These are phyloP conservation scores for Lethocerus indicus DNA, from an alignment of 1,140 invertebrate species.

Conservation along the genomic window DNA sequence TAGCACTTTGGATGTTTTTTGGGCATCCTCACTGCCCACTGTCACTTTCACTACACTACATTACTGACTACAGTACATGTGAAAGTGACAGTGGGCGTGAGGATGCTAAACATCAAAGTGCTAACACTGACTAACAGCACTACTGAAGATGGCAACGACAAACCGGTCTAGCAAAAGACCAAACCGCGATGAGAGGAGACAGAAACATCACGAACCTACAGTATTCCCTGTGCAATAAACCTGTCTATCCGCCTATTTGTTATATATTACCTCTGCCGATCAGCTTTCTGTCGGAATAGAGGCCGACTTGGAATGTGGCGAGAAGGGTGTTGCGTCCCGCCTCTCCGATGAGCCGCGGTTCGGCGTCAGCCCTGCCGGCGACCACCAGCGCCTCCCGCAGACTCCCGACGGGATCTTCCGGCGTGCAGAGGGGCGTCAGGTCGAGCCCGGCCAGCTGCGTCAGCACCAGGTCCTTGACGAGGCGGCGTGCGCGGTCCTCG, in stretches of 20 bases:
- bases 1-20: no score
- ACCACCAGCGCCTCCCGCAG: conserved; percentile 39
- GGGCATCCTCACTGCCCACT: no score
- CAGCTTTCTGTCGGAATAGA: conserved; percentile 67
- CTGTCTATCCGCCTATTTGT: background rate
- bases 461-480: conserved; percentile 77
- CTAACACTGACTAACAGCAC: background rate
- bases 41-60: no score
- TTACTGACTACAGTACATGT: no score
- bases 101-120: background rate
- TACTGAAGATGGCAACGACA: background rate
- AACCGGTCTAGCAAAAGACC: background rate
- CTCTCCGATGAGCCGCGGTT: conserved; percentile 64
- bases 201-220: background rate
- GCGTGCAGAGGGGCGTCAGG: conserved; percentile 63
- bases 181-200: background rate
- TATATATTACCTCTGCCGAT: conserved; percentile 55
- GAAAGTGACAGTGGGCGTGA: background rate
- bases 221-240: background rate
- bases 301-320: conserved; percentile 63
- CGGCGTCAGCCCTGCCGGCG: conserved; percentile 34
- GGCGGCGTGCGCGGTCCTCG: conserved; percentile 40
- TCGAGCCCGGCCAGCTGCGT: conserved; percentile 64
- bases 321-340: conserved; percentile 61
- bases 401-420: conserved; percentile 53